Evolutionary conservation across 2,797 vertebrate species (phyloP), one percentile per base, ranked within the genome.

Genomic region (Lutjanus argentimaculatus): DNA sequence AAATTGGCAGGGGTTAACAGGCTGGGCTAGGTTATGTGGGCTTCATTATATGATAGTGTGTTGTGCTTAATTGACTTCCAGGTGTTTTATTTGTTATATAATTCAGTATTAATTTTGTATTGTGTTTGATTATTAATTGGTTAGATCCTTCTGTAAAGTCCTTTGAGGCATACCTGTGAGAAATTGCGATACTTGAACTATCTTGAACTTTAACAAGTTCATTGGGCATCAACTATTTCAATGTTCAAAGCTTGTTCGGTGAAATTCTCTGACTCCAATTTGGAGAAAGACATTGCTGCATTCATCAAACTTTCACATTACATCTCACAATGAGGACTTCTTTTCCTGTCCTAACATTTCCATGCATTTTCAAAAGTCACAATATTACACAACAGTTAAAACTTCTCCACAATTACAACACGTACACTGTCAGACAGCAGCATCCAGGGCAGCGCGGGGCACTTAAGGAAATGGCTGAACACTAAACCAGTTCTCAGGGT

Each of bases 381-480:
- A 72, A 19, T 2, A 22, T n/a, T 62, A 48, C 36, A 36, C 21
- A 52, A 36, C 22, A 46, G 40, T 66, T 65, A 12, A 67, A 40
- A 40, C 56, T 11, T 75, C 15, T 22, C 52, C 73, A 40, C 25
- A 62, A 64, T 17, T 12, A 7, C 19, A 63, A 25, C 40, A 48
- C 10, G 36, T n/a, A 15, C 14, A 19, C 45, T 6, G 36, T 79
- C 72, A 66, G 75, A 63, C 63, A 57, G 62, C 77, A 82, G 70
- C 70, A 72, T 82, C 75, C 58, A 83, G 85, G 89, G 67, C 86
- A 79, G 46, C 56, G n/a, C 51, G 22, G 62, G 68, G 83, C 94
- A 95, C 95, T 96, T 95, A 95, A 91, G 92, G 91, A 96, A 96
- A 95, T 95, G 86, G 91, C 70, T 90, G 90, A 95, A 96, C 94